Evolutionary conservation across 1,140 invertebrate species (phyloP).

Genomic region (Asobara japonica): DNA sequence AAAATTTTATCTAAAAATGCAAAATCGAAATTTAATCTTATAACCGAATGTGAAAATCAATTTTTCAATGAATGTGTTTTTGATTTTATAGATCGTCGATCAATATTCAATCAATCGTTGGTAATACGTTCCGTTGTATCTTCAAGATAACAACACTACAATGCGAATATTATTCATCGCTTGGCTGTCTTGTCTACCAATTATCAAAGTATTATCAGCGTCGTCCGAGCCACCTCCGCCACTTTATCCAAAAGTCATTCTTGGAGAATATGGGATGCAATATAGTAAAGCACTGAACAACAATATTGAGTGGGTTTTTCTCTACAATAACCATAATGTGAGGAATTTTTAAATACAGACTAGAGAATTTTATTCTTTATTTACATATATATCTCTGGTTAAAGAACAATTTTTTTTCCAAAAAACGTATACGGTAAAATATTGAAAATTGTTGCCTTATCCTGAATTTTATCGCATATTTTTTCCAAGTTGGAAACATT

Average conservation of each 20-base stretch:
- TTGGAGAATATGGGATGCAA: slow-evolving; percentile 30
- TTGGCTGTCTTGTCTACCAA: not conserved
- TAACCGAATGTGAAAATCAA: too few species aligned
- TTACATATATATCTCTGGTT: too few species aligned
- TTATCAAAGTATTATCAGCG: not conserved
- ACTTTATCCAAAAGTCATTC: slow-evolving; percentile 41
- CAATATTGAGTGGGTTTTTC: slow-evolving; percentile 51
- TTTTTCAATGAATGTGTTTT: too few species aligned
- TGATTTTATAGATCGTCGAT: too few species aligned
- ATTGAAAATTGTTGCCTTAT: too few species aligned
- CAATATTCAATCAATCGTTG: not conserved
- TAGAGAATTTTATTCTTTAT: slow-evolving; percentile 5
- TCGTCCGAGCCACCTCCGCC: slow-evolving; percentile 3
- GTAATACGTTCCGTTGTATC: not conserved
- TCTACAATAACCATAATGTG: slow-evolving; percentile 41
- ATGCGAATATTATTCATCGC: not conserved
- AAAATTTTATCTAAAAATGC: too few species aligned
- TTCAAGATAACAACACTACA: not conserved
- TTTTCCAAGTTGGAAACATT: too few species aligned
- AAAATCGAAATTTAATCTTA: too few species aligned
- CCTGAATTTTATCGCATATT: too few species aligned
- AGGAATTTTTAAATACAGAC: not conserved
- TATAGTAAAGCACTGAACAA: slow-evolving; percentile 39
- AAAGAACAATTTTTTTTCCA: too few species aligned
- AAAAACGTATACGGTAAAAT: too few species aligned